Base-by-base conservation (phyloP, 1,140 invertebrate species). In the Chironomus striatipennis region DNA sequence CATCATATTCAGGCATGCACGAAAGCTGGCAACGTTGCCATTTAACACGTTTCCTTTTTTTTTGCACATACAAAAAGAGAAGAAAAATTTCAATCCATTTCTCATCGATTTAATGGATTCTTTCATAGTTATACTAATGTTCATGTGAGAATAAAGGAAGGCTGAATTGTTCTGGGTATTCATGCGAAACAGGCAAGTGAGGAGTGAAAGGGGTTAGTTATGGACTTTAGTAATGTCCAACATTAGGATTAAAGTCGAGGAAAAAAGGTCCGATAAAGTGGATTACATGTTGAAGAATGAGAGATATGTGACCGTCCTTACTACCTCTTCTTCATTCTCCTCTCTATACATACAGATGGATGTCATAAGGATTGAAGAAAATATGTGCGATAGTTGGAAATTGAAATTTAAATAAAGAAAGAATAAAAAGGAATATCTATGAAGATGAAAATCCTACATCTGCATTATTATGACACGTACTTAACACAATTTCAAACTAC, bases 401-500 rank as follows among this genome's bases (percentile, higher is more conserved):
- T 57, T 57, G 47, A 57, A 47, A 57, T 57, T 57, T n/a, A 57
- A 57, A 57, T 34, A 34, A 34, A 34, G 24, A 1, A 57, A 12
- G 15, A 5, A 57, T 5, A n/a, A 57, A 57, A n/a, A 15, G 12
- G 47, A 47, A 47, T 47, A 47, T 57, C 12, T 57, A 15, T 5
- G 47, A 15, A n/a, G 47, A 5, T 57, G n/a, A 10, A 57, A 57
- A 57, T 57, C 47, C 47, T 57, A 57, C 47, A 57, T 57, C 47
- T 57, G 47, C 47, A 57, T 57, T 57, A 57, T 57, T 57, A 57
- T 57, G 47, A 57, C 47, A 57, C 47, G 47, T 57, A 57, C 47
- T 57, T 57, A 57, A 57, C 47, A 57, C 47, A 57, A 57, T 57
- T 57, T 57, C 47, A 57, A 57, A 57, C 47, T 57, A 57, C 47